Evolutionary conservation across 2,113 vertebrate species (phyloP), one percentile per base, ranked within the genome.

Genomic region (Datnioides undecimradiatus): DNA sequence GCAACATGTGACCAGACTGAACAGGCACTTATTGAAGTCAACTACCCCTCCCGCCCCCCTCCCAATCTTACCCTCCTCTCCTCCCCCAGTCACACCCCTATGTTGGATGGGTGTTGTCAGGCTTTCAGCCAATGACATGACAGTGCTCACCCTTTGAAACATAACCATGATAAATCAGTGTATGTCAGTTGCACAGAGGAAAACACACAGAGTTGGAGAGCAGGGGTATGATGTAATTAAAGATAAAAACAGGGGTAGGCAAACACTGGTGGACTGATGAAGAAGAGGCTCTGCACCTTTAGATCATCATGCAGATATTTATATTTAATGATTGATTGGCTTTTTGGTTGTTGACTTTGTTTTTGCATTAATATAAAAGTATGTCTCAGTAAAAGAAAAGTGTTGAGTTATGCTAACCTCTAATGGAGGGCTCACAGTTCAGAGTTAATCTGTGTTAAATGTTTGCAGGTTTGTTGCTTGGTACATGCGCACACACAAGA

Each of bases 61-160:
- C n/a, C n/a, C n/a, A n/a, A n/a, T n/a, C n/a, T n/a, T n/a, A n/a
- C n/a, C n/a, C 73, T 45, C 46, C 19, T 17, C 49, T 76, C 87
- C 62, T 48, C 78, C 59, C 69, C 79, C 9, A 36, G 45, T 46
- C 76, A 70, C 87, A 54, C 84, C 72, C 79, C 82, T 66, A 57
- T 65, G 72, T 41, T 36, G 38, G 75, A 83, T 90, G 88, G 94
- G 94, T 90, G 94, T 94, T 94, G 93, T 93, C 92, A 60, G 78
- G 54, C 76, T 14, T 17, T 75, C 25, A 87, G 86, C 95, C 95
- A 95, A 95, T 95, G 67, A 77, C 21, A 57, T 51, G 67, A 34
- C 71, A 52, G 79, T 2, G 14, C 64, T 79, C 76, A 89, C 46
- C 77, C 90, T 87, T 83, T 92, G 87, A 91, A 89, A 90, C 80